phyloP scores from a whole-genome alignment of 2,888 invertebrate genomes.

The Drosophila testacea region DNA sequence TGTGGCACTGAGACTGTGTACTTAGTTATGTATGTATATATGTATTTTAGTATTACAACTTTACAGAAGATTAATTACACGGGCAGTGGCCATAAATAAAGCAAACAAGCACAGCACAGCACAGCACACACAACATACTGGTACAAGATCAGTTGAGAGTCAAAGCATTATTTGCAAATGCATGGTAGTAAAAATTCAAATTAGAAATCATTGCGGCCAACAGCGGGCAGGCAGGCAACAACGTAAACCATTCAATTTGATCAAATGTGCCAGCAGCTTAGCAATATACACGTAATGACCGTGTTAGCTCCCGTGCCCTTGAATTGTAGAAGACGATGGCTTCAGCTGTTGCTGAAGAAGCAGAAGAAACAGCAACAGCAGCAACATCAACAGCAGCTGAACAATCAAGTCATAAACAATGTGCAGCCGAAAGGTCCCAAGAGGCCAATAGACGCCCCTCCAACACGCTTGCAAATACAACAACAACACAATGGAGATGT shows the following conservation, averaged over 20 bases:
- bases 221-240: slow-evolving; percentile 29
- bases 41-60: slow-evolving; percentile 58
- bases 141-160: slow-evolving; percentile 9
- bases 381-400: slow-evolving; percentile 47
- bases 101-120: slow-evolving; percentile 50
- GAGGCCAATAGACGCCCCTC: slow-evolving; percentile 51
- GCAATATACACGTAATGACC: slow-evolving; percentile 45
- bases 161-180: slow-evolving; percentile 70
- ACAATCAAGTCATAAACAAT: slow-evolving; percentile 80
- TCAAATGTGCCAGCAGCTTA: slow-evolving; percentile 48
- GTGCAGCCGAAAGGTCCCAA: slow-evolving; percentile 70
- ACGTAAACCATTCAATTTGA: slow-evolving; percentile 58
- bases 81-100: slow-evolving; percentile 68
- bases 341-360: slow-evolving; percentile 29
- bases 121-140: slow-evolving; percentile 15
- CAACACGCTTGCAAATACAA: slow-evolving; percentile 48
- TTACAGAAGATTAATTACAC: slow-evolving; percentile 74
- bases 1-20: slow-evolving; percentile 46
- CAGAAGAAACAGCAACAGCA: slow-evolving; percentile 6
- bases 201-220: slow-evolving; percentile 72
- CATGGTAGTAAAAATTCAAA: slow-evolving; percentile 73
- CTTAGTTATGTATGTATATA: slow-evolving; percentile 4
- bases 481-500: slow-evolving; percentile 30
- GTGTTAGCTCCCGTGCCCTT: slow-evolving; percentile 65
- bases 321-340: slow-evolving; percentile 61